Conservation (phyloP, 2,797 vertebrate genomes). For the Pseudomugil gertrudae region DNA sequence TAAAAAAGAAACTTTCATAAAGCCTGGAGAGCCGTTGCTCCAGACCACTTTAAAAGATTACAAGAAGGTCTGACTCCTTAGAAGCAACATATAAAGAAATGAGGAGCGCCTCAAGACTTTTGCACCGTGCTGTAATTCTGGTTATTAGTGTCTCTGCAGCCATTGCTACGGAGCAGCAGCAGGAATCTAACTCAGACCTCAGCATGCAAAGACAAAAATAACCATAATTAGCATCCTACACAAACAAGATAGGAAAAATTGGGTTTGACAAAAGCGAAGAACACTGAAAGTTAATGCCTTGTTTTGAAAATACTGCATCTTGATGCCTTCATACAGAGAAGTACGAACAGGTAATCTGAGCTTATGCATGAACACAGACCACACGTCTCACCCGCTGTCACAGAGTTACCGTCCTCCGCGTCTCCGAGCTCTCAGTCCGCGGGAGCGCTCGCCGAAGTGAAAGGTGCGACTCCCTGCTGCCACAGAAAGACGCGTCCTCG, state of each 20-base stretch:
- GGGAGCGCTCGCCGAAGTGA: conserved; percentile 8
- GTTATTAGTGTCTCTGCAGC: conserved; percentile 2
- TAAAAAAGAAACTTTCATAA: not conserved
- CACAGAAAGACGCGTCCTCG: conserved; percentile 39
- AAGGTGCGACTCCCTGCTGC: conserved; percentile 37
- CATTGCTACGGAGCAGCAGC: conserved; percentile 6
- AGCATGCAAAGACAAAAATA: conserved; percentile 4
- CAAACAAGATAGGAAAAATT: not conserved
- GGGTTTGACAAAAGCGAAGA: not conserved
- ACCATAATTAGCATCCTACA: conserved; percentile 6
- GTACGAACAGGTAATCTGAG: not conserved
- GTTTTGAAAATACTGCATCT: not conserved
- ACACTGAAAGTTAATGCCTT: not conserved
- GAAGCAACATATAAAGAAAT: not conserved
- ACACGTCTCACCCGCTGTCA: conserved; percentile 11
- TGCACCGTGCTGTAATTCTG: not conserved
- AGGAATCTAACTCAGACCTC: not conserved
- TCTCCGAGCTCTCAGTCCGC: conserved; percentile 12
- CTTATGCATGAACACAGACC: not conserved
- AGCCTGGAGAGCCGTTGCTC: not conserved
- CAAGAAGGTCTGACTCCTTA: not conserved
- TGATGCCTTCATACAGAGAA: not conserved
- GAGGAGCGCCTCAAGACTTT: not conserved
- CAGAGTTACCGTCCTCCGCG: conserved; percentile 2
- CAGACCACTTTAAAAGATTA: not conserved